Percentiles rank a stretch among this genome's conserved stretches.
These are phyloP conservation scores for Serilophus lunatus DNA, from an alignment of 2,113 vertebrate species.

Conservation along the genomic window DNA sequence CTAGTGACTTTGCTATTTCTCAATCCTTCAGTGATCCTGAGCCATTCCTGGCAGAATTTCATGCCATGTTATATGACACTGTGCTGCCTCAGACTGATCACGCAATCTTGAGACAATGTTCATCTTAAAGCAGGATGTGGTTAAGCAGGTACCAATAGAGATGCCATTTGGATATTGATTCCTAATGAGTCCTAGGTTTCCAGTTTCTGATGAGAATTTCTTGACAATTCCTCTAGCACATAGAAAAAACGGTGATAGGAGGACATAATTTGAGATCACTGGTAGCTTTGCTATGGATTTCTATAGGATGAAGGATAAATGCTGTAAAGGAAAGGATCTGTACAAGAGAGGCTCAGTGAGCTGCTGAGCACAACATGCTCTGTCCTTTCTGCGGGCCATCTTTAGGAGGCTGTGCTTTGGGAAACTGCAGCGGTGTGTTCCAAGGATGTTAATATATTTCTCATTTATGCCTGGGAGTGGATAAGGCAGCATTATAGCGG, in stretches of 20 bases:
- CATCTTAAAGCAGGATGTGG: slow-evolving; percentile 7
- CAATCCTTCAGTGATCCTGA: background rate
- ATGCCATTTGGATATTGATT: background rate
- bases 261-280: background rate
- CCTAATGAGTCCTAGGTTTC: background rate
- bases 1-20: slow-evolving; percentile 18
- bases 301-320: background rate
- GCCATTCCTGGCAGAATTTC: slow-evolving; percentile 39
- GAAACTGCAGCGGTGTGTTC: background rate
- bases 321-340: background rate
- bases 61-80: background rate
- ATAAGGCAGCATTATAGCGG: background rate
- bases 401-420: background rate
- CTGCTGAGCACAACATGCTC: background rate
- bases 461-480: background rate
- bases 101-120: background rate
- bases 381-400: background rate
- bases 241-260: background rate
- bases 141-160: background rate
- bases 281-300: background rate
- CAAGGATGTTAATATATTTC: background rate
- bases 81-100: background rate
- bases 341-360: background rate
- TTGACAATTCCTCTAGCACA: background rate
- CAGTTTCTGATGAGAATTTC: background rate